These are phyloP conservation scores for Forbesichthys agassizii DNA, from an alignment of 2,113 vertebrate genomes.

Conservation along the genomic window DNA sequence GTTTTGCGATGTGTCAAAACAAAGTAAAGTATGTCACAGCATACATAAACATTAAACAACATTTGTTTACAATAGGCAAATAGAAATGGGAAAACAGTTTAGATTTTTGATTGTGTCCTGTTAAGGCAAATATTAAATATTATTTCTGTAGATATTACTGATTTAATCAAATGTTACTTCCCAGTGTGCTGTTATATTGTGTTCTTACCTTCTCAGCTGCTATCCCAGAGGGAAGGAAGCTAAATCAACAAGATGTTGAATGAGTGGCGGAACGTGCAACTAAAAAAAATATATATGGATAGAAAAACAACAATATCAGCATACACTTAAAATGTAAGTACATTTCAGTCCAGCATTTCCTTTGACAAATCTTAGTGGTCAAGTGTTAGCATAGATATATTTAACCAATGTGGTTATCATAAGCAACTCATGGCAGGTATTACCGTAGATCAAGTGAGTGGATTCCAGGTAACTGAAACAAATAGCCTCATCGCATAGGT, in stretches of 20 bases:
- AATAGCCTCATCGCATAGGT: too few species aligned
- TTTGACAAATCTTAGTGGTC: conserved; percentile 55
- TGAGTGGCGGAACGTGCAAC: not conserved
- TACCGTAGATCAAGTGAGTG: not conserved
- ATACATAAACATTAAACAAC: not conserved
- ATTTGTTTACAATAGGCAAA: not conserved
- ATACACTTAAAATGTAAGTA: not conserved
- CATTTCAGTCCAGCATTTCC: conserved; percentile 25
- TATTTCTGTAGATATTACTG: conserved; percentile 7
- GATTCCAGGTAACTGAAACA: not conserved
- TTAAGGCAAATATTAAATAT: conserved; percentile 26
- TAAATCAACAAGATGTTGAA: not conserved
- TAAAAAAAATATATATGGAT: not conserved
- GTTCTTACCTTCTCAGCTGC: too few species aligned
- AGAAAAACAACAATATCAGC: too few species aligned
- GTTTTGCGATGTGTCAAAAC: not conserved
- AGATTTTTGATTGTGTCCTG: not conserved
- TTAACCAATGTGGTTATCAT: conserved; percentile 24
- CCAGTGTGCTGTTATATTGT: too few species aligned
- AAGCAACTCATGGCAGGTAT: conserved; percentile 24
- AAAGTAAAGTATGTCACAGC: not conserved
- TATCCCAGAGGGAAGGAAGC: too few species aligned
- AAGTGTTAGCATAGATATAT: conserved; percentile 18
- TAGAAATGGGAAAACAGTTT: not conserved
- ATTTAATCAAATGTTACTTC: not conserved